Percentiles rank a stretch among this genome's conserved stretches.
phyloP scores from a whole-genome alignment of 1,140 invertebrate species.

The Adelges cooleyi region DNA sequence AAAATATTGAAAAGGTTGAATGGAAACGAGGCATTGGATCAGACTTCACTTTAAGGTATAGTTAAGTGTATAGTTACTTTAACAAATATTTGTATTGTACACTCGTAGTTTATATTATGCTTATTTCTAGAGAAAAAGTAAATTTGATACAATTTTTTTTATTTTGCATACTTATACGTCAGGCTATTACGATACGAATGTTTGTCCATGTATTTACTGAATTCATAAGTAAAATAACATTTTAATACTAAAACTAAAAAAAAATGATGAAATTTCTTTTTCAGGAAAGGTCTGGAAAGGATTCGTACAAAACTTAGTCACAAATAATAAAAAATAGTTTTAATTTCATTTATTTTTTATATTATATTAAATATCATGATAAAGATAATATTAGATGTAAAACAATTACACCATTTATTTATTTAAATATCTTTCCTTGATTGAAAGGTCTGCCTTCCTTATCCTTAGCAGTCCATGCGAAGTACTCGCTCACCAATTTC shows the following conservation, averaged over 20 bases:
- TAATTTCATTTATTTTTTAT: not conserved
- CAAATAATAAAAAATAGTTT: not conserved
- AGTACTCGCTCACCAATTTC: conserved; percentile 81
- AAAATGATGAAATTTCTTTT: too few relatives aligned
- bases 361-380: conserved; percentile 25
- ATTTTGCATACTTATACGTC: too few relatives aligned
- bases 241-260: too few relatives aligned
- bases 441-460: conserved; percentile 86
- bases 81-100: too few relatives aligned
- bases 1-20: conserved; percentile 18
- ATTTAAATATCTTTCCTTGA: conserved; percentile 99
- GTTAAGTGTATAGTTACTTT: too few relatives aligned
- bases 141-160: too few relatives aligned
- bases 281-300: conserved; percentile 8
- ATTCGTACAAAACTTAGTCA: conserved; percentile 9
- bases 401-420: conserved; percentile 1
- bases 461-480: conserved; percentile 80
- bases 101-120: too few relatives aligned
- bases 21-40: conserved; percentile 23
- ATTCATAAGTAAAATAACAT: too few relatives aligned
- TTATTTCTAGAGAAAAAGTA: too few relatives aligned
- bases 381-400: conserved; percentile 1
- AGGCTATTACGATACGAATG: too few relatives aligned
- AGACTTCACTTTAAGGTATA: conserved; percentile 10
- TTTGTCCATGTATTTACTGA: too few relatives aligned